Evolutionary conservation across 1,140 invertebrate species (phyloP), one percentile per base, ranked within the genome.

Genomic region (Leptinotarsa texana): DNA sequence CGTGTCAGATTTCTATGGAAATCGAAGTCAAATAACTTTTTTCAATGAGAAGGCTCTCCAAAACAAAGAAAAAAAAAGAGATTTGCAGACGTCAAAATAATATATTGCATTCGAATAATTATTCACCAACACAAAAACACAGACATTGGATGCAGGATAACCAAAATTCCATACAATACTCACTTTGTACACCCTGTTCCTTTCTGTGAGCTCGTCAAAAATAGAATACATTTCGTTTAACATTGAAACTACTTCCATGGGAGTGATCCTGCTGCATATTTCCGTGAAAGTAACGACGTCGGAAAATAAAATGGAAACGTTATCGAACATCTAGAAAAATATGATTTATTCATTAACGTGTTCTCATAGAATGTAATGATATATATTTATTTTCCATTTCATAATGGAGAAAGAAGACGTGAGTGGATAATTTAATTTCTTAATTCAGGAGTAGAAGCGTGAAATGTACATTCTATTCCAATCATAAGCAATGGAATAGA

Each of bases 211-310:
- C 3, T 92, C 93, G 81, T 97, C 95, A 82, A 97, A 97, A 73
- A 96, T 92, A 0, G 94, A 96, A 84, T 97, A 97, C 95, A 97
- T 97, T 6, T 92, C 94, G 85, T 98, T 98, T 4, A 98, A 86
- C 95, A 98, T 97, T n/a, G 95, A 96, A 0, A 98, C 96, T 13
- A 98, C 96, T 84, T 98, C 94, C 95, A 98, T 96, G 0, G 97
- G 97, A 0, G 94, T 95, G 76, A 98, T 96, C 71, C 95, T 89
- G 77, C 94, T 96, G 82, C 97, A 99, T 79, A 99, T 98, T 85
- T 96, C 94, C 0, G 96, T 98, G 85, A 99, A 99, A 0, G 94
- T 97, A 0, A 98, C 97, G 4, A 99, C 96, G 84, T 99, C 97
- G 15, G 96, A 98, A 86, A 98, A 98, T 13, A 99, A 87, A 74